phyloP scores from a whole-genome alignment of 2,888 invertebrate genomes.

The Drosophila lacicola region DNA sequence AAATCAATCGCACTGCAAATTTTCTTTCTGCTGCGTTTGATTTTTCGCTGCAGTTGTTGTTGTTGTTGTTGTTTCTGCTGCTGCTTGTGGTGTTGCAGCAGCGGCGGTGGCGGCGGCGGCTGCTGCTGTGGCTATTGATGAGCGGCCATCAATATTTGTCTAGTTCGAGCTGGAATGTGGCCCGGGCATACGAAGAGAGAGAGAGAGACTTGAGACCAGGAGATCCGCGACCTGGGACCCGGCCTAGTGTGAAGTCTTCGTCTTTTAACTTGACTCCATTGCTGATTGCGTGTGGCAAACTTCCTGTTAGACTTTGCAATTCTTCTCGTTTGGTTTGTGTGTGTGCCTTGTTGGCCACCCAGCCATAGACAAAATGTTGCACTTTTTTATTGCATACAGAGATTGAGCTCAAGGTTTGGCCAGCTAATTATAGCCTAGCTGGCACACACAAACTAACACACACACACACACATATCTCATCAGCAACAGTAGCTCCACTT shows the following conservation, averaged over 20 bases:
- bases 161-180: slow-evolving; percentile 78
- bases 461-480: background rate
- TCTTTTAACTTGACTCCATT: slow-evolving; percentile 38
- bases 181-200: slow-evolving; percentile 38
- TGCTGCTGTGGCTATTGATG: slow-evolving; percentile 74
- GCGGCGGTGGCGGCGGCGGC: slow-evolving; percentile 11
- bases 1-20: slow-evolving; percentile 81
- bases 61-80: slow-evolving; percentile 28
- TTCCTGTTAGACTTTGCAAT: slow-evolving; percentile 60
- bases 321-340: background rate
- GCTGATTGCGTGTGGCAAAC: slow-evolving; percentile 79
- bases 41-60: slow-evolving; percentile 51
- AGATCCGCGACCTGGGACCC: slow-evolving; percentile 56
- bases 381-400: slow-evolving; percentile 59
- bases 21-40: slow-evolving; percentile 59
- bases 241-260: slow-evolving; percentile 59
- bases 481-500: slow-evolving; percentile 65
- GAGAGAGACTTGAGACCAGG: slow-evolving; percentile 17
- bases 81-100: slow-evolving; percentile 27
- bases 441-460: slow-evolving; percentile 11
- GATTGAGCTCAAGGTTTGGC: slow-evolving; percentile 71
- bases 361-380: slow-evolving; percentile 61
- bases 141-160: slow-evolving; percentile 82
- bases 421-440: slow-evolving; percentile 68
- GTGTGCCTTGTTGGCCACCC: slow-evolving; percentile 65